Base-by-base conservation (phyloP, 2,113 vertebrate genomes). In the Gila orcuttii region DNA sequence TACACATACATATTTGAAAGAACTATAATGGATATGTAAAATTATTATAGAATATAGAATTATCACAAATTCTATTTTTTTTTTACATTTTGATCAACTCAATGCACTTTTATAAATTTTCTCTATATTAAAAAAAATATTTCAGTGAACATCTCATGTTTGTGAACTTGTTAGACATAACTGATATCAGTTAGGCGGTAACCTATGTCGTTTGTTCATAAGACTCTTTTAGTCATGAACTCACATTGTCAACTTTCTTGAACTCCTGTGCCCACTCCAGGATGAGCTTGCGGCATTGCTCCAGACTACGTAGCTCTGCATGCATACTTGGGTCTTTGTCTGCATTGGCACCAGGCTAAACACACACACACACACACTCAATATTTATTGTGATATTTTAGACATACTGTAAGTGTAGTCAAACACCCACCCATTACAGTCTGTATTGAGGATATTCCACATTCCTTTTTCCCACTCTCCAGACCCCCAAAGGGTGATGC, bases 191-290 rank as follows among this genome's bases (percentile, higher is more conserved):
- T 57, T 19, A 57, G 1, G 52, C 52, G 2, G 17, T 60, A 25
- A 60, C 23, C 23, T 10, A 62, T 62, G 59, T 62, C 9, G 11
- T 62, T 4, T 62, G 59, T 73, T 42, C 23, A 23, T 12, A 11
- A 1, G 28, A 23, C 1, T n/a, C 6, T 59, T 21, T 25, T 9
- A 59, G 17, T 17, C 19, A 28, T 47, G 3, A 17, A 68, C 86
- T 71, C 75, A 91, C 84, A 75, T 7, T 36, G 31, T 88, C 88
- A 19, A 85, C 82, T 11, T 17, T 87, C 45, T 85, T 89, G 69
- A 91, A 78, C 69, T 89, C 88, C 21, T 88, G 80, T 15, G 88
- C 88, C 90, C 88, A 91, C 11, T 88, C 75, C 12, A 89, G 87
- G 81, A 91, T 91, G 45, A 90, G 89, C 9, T 75, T 87, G 0